Conservation (phyloP, 2,113 vertebrate genomes). For the Notarius quadriscutis region DNA sequence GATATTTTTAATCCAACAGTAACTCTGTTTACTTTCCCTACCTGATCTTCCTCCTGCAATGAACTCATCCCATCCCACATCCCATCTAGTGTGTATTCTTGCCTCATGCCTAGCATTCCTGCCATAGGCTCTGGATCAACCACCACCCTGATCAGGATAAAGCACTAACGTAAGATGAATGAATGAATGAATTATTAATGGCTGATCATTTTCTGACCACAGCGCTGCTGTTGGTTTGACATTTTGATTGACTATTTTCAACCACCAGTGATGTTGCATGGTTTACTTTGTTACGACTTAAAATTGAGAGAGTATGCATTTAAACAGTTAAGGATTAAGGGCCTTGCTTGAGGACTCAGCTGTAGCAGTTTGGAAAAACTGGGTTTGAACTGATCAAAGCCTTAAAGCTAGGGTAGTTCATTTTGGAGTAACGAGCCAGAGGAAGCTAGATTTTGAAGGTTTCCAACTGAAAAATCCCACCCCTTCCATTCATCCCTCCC, state of each 20-base stretch:
- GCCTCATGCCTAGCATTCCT: not conserved
- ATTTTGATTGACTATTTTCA: not conserved
- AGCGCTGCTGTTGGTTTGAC: not conserved
- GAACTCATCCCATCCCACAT: not conserved
- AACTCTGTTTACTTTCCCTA: not conserved
- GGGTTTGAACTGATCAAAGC: not conserved
- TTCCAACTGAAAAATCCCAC: too few species aligned
- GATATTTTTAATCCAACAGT: not conserved
- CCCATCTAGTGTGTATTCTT: not conserved
- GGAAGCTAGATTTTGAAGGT: too few species aligned
- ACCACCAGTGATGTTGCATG: not conserved
- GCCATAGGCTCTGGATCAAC: not conserved
- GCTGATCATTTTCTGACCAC: not conserved
- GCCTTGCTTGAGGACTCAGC: not conserved
- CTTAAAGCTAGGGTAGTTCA: too few species aligned
- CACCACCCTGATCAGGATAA: not conserved
- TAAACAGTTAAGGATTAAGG: not conserved
- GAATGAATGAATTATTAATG: not conserved
- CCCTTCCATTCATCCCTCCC: too few species aligned
- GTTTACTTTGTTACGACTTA: not conserved
- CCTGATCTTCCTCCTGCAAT: not conserved
- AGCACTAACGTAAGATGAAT: not conserved
- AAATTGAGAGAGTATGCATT: not conserved
- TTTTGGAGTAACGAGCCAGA: too few species aligned
- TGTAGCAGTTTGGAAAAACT: not conserved